These are phyloP conservation scores for Triops cancriformis DNA, from an alignment of 1,140 invertebrate species.

Conservation along the genomic window DNA sequence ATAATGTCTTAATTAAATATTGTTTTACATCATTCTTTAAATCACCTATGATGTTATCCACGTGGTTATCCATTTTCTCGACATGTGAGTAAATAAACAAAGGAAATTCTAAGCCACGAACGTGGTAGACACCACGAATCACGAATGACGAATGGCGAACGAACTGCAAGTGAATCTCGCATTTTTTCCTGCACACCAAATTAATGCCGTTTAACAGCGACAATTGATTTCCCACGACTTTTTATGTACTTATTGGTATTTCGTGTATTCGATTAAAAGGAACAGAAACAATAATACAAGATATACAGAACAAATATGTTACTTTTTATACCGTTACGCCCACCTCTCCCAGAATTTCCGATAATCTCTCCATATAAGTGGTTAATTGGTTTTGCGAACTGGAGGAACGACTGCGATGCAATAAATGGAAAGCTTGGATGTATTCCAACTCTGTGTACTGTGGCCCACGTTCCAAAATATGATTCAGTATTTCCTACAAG, in stretches of 20 bases:
- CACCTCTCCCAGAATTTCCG: conserved; percentile 57
- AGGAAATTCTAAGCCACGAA: too few relatives aligned
- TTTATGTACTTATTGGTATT: too few relatives aligned
- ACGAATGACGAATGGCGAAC: too few relatives aligned
- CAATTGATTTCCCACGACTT: too few relatives aligned
- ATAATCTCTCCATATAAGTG: conserved; percentile 50
- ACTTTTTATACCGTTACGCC: conserved; percentile 48
- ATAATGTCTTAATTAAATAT: too few relatives aligned
- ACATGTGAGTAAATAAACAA: neutral
- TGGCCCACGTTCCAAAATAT: conserved; percentile 68
- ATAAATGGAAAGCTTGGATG: conserved; percentile 69
- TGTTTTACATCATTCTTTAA: too few relatives aligned
- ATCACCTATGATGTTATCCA: neutral
- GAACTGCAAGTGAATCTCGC: too few relatives aligned
- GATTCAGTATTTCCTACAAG: conserved; percentile 69
- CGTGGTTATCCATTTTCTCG: neutral
- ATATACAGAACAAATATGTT: neutral
- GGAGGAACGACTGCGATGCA: conserved; percentile 49
- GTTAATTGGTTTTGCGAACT: conserved; percentile 38
- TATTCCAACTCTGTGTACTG: conserved; percentile 78
- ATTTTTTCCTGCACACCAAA: too few relatives aligned
- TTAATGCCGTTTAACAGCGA: too few relatives aligned
- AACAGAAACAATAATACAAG: neutral
- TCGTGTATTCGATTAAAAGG: too few relatives aligned
- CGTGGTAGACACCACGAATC: too few relatives aligned